Conservation (phyloP, 2,113 vertebrate genomes). For the Dolichotis patagonum region DNA sequence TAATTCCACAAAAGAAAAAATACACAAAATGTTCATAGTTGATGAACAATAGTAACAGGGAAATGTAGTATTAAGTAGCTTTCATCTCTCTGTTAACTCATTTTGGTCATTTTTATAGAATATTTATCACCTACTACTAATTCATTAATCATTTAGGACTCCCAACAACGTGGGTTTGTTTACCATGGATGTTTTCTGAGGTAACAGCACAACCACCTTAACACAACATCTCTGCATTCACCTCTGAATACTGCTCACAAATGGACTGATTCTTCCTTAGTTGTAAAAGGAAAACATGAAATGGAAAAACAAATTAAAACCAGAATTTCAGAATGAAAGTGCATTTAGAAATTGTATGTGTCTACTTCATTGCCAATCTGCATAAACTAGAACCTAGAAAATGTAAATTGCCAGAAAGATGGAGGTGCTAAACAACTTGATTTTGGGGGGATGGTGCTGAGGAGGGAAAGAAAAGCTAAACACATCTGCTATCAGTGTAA, state of each 20-base stretch:
- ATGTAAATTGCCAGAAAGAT: background rate
- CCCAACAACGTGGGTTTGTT: background rate
- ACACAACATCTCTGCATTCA: background rate
- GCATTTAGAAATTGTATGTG: background rate
- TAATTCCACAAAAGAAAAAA: slow-evolving; percentile 16
- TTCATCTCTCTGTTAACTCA: background rate
- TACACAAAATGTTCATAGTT: background rate
- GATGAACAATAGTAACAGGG: background rate
- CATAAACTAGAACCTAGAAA: background rate
- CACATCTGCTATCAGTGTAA: background rate
- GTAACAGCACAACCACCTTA: background rate
- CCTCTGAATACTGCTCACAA: background rate
- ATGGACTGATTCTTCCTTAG: background rate
- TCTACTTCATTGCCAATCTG: background rate
- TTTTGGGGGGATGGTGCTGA: background rate
- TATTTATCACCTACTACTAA: background rate
- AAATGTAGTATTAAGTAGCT: background rate
- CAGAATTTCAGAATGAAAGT: background rate
- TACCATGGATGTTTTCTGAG: background rate
- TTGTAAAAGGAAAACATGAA: slow-evolving; percentile 1
- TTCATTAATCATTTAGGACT: background rate
- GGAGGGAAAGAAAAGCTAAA: background rate
- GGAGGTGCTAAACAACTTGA: background rate
- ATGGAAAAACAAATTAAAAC: background rate
- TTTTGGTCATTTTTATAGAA: background rate